These are phyloP conservation scores for Urocyon cinereoargenteus DNA, from an alignment of 2,797 vertebrate species.

Conservation along the genomic window DNA sequence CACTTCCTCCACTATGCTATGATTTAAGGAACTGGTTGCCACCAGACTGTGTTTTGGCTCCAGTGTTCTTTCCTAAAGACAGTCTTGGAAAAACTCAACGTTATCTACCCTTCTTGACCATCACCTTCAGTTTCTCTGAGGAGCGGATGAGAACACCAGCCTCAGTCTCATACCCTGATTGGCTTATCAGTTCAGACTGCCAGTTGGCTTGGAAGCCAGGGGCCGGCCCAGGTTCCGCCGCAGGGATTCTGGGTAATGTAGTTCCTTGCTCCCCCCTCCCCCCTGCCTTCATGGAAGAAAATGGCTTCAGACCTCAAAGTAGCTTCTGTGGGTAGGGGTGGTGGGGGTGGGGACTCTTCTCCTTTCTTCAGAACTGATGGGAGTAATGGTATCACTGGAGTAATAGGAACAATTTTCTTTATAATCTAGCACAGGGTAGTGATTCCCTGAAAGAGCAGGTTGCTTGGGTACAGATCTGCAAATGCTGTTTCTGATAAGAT, in stretches of 20 bases:
- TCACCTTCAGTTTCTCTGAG: background rate
- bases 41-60: background rate
- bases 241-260: conserved; percentile 49
- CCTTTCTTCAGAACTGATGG: background rate
- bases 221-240: accelerated
- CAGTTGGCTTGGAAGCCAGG: background rate
- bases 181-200: background rate
- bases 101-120: background rate
- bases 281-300: background rate
- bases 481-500: background rate
- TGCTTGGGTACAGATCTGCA: background rate
- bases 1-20: background rate
- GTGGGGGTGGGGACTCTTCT: background rate
- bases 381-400: background rate
- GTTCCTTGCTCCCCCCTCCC: background rate
- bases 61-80: background rate
- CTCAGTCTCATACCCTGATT: background rate
- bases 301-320: background rate
- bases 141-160: background rate
- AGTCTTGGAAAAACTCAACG: background rate
- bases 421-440: background rate
- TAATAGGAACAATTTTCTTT: background rate
- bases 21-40: background rate
- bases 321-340: background rate
- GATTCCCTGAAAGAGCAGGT: background rate